Evolutionary conservation across 2,113 vertebrate species (phyloP).

Genomic region (Potamarius usumacintae): DNA sequence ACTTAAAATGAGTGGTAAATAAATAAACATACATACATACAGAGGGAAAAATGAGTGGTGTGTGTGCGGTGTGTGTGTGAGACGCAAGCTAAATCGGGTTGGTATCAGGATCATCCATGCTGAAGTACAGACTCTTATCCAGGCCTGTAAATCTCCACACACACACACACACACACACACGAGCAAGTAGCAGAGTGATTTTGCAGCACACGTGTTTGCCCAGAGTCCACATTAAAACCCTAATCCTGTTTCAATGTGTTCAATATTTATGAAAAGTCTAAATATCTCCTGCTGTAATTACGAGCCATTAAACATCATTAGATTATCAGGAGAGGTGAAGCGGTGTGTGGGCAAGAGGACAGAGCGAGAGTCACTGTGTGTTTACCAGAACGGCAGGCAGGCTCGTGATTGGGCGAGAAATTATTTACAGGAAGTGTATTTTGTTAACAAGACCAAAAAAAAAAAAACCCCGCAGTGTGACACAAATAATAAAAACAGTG

Average conservation of each 20-base stretch:
- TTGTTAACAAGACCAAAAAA: not conserved
- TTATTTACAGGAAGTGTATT: slow-evolving; percentile 10
- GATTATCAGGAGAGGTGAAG: not conserved
- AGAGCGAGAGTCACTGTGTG: not conserved
- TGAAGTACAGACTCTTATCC: slow-evolving; percentile 15
- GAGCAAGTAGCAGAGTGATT: not conserved
- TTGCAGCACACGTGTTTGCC: not conserved
- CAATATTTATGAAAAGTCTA: not conserved
- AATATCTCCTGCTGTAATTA: not conserved
- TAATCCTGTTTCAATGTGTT: not conserved
- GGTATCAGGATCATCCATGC: slow-evolving; percentile 5
- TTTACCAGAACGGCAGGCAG: not conserved
- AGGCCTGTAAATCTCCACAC: not conserved
- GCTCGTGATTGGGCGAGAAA: not conserved
- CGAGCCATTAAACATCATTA: not conserved
- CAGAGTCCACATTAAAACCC: not conserved
- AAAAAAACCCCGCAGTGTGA: not conserved
- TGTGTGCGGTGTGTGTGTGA: not conserved
- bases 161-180: slow-evolving; percentile 2
- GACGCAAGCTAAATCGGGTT: not conserved
- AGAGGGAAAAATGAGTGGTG: not conserved
- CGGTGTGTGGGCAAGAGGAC: not conserved
- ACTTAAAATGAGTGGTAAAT: not conserved
- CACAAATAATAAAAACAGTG: not conserved
- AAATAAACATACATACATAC: too few species aligned